Base-by-base conservation (phyloP, 2,113 vertebrate genomes). In the Octodon degus region DNA sequence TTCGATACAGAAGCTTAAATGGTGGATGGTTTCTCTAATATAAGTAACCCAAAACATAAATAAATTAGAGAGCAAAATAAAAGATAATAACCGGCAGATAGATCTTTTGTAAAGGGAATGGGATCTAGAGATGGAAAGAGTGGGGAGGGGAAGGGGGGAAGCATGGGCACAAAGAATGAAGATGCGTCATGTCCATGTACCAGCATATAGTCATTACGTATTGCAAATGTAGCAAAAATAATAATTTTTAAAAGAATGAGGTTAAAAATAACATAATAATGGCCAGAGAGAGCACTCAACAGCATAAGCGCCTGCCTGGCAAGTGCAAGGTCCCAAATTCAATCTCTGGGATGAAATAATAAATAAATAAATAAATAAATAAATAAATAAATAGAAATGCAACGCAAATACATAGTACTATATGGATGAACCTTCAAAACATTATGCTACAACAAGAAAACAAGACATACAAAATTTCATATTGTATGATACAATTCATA, bases 401-500 rank as follows among this genome's bases (percentile, higher is more conserved):
- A 68, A 19, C 76, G 25, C 24, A 53, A 13, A 81, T 16, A 88
- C 22, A 84, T 60, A 13, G 32, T 77, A 72, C 34, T 86, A n/a
- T 81, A 91, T 67, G 62, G 43, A 67, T 89, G 60, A 86, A 77
- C 12, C 22, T 89, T 77, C 16, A 93, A 93, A 96, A 93, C 27
- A 63, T 55, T 67, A 70, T 89, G 68, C 60, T 91, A 82, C 27
- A 9, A 55, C 67, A 84, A 94, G 88, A 47, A 86, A 91, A 25
- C 22, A 74, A 86, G 62, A 96, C 67, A 89, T 25, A 85, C 92
- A 89, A 86, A 50, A 77, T 50, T 72, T 50, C 53, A 60, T 34
- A 25, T 25, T 92, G 30, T 68, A 81, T 76, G 47, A 96, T 88
- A 94, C 25, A n/a, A 85, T 79, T 93, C 81, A 70, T 76, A 88